Conservation (phyloP, 2,888 invertebrate genomes). For the Plusia festucae region DNA sequence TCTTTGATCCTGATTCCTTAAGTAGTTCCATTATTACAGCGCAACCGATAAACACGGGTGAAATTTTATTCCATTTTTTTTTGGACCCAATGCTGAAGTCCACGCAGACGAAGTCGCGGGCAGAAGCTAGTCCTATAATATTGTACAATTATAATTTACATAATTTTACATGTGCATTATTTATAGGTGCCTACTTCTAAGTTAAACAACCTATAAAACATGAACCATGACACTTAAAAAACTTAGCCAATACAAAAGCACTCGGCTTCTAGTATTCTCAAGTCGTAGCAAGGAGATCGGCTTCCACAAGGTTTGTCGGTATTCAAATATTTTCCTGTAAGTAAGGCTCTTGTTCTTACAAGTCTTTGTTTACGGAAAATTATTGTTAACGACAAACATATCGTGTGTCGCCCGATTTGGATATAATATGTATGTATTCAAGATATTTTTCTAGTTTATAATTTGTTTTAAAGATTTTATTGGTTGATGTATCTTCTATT, state of each 20-base stretch:
- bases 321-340: slow-evolving; percentile 45
- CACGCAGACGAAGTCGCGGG: no score
- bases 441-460: not conserved
- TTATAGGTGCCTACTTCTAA: no score
- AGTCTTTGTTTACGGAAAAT: slow-evolving; percentile 47
- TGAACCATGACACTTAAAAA: not conserved
- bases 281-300: slow-evolving; percentile 43
- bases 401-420: slow-evolving; percentile 8
- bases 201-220: no score
- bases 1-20: no score
- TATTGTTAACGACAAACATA: slow-evolving; percentile 22
- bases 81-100: no score
- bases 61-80: no score
- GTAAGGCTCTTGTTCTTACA: slow-evolving; percentile 26
- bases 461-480: not conserved
- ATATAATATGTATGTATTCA: slow-evolving; percentile 1
- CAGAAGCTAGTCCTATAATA: no score
- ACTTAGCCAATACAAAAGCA: not conserved
- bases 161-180: no score
- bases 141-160: no score
- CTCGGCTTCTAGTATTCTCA: not conserved
- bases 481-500: no score
- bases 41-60: no score
- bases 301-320: slow-evolving; percentile 44
- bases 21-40: no score